phyloP scores from a whole-genome alignment of 1,140 invertebrate genomes.

The Rhopalosiphum maidis region DNA sequence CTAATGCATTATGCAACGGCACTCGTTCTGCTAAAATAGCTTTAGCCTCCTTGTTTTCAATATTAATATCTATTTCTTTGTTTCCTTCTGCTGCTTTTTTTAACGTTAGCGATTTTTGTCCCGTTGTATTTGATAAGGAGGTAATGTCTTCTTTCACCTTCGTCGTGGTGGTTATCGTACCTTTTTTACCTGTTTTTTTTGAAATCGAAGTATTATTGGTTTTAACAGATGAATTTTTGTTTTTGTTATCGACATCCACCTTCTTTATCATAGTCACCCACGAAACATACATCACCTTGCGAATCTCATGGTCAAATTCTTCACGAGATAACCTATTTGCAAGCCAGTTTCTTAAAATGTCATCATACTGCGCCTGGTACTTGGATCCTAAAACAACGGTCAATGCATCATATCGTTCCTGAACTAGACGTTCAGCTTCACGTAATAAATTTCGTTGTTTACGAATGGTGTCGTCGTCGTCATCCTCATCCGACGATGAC shows the following conservation, averaged over 20 bases:
- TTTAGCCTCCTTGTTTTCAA: background rate
- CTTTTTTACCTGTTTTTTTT: background rate
- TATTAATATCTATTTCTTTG: background rate
- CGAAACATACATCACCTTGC: background rate
- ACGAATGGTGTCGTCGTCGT: background rate
- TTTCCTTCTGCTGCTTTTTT: background rate
- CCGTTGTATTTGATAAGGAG: background rate
- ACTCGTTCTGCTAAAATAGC: background rate
- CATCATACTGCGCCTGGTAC: background rate
- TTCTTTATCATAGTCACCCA: background rate
- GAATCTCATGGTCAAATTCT: background rate
- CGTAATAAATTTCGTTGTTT: background rate
- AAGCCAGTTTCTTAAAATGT: background rate
- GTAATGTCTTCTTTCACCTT: background rate
- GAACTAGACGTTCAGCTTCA: slow-evolving; percentile 12
- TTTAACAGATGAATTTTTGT: too few relatives aligned
- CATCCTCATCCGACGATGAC: slow-evolving; percentile 1
- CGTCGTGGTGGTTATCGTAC: background rate
- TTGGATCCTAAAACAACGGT: background rate
- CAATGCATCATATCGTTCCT: background rate
- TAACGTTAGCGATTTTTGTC: background rate
- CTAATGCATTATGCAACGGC: background rate
- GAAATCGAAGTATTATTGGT: background rate
- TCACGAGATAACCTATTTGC: background rate
- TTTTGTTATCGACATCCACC: background rate